Base-by-base conservation (phyloP, 23 tunicate genomes). In the Clavelina lepadiformis region DNA sequence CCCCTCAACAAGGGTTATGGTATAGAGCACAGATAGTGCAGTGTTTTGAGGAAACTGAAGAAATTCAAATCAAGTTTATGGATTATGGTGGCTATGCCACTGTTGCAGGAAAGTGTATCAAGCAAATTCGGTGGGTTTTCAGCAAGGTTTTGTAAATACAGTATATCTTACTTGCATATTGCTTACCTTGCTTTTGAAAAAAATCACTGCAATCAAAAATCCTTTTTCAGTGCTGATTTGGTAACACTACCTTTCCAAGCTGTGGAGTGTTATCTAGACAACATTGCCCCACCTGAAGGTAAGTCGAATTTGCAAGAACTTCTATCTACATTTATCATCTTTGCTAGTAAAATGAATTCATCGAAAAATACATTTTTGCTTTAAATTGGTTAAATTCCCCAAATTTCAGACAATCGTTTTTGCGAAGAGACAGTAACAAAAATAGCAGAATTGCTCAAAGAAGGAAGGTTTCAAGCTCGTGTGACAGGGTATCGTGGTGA, bases 61-160 rank as follows among this genome's bases (percentile, higher is more conserved):
- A 84, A 63, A 41, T 84, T 15, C 37, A 51, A 3, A 76, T 84
- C 24, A 68, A 71, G 47, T 84, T 84, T 41, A 77, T 84, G 79
- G 93, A 84, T 70, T 76, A 84, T 54, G 93, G 93, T 11, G 93
- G 93, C 3, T 84, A 76, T 35, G 74, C 82, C 0, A 76, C 83
- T 29, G 73, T 84, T 0, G 51, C 82, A 1, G 69, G 28, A 20
- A 44, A 60, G 29, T 23, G 60, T 51, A 51, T 70, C 31, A 84
- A 84, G 38, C 93, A 84, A 61, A 84, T 84, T 5, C 51, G 93
- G 82, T 74, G 26, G 25, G 20, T 41, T 41, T 41, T 41, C 11
- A 41, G 15, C 11, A 15, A 41, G 13, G 15, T 41, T 41, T 41
- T 41, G 15, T 41, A 41, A 8, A 41, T 8, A 8, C 11, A 41